Conservation (phyloP, 2,797 vertebrate species). For the Heterohyrax brucei region DNA sequence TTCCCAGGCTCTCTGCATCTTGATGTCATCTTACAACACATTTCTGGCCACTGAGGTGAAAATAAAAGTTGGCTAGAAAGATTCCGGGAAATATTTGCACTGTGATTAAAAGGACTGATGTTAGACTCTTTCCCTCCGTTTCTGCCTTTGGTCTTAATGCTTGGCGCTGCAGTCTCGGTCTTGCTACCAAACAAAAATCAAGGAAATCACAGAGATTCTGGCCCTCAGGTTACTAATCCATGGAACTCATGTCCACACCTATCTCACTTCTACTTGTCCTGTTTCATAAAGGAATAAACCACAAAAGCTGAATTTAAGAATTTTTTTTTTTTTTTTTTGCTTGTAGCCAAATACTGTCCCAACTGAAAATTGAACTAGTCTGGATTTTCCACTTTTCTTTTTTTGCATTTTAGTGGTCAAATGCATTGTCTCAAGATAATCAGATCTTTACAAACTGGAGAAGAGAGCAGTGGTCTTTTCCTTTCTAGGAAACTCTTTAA, state of each 20-base stretch:
- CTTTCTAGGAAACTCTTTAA: neutral
- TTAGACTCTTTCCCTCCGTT: neutral
- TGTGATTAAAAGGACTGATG: neutral
- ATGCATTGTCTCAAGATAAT: neutral
- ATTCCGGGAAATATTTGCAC: neutral
- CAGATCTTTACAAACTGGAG: neutral
- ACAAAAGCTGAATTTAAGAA: neutral
- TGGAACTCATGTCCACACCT: neutral
- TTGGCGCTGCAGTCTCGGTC: rapidly evolving
- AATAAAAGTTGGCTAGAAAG: neutral
- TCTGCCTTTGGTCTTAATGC: neutral
- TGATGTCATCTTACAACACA: neutral
- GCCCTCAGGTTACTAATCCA: neutral
- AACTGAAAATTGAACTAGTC: neutral
- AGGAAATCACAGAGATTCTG: neutral
- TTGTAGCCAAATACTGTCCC: neutral
- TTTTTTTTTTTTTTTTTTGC: neutral
- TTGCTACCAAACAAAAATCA: neutral
- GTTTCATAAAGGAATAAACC: neutral
- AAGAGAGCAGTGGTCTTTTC: neutral
- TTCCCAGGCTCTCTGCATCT: neutral
- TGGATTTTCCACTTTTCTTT: neutral
- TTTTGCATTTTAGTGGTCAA: neutral
- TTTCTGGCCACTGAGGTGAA: neutral
- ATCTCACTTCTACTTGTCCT: neutral